Evolutionary conservation across 2,113 vertebrate genomes (phyloP), one percentile per base, ranked within the genome.

Genomic region (Scopus umbretta): DNA sequence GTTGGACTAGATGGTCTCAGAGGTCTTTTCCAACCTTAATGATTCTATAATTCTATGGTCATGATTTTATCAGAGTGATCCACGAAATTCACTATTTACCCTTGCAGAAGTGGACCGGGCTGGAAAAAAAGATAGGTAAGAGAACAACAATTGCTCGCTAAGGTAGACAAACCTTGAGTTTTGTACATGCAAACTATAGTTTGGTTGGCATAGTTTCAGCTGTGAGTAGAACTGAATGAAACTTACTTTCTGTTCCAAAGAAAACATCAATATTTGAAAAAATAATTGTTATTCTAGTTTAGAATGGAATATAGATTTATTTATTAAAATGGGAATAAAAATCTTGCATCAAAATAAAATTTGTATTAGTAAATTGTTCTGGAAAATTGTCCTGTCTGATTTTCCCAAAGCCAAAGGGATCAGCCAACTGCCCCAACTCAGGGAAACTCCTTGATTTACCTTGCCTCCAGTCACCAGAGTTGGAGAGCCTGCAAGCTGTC

Each of bases 371-470:
- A 75, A 75, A 83, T 47, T 2, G 0, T 58, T 47, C 18, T 55
- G 19, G 10, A 79, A 92, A 79, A 55, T 14, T 84, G 5, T 67
- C 22, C 7, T 19, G 7, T 22, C 50, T 8, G 6, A 66, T 82
- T 91, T 95, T 45, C 5, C 7, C 0, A 4, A 32, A 58, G 8
- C 4, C 19, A 58, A 91, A 58, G 5, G 12, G 5, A 50, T 80
- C 22, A 75, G 10, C 7, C 32, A 58, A 7, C 16, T 58, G 2
- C 4, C 17, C 7, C 9, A 58, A 0, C 3, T 58, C 2, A 0
- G 5, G 17, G 10, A 56, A 78, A 8, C 1, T 68, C 29, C 16
- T 53, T 52, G 36, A 78, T 26, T 13, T 53, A 23, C 16, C 5
- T 55, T 73, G 4, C 3, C 6, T 56, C 8, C 45, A 26, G n/a